Evolutionary conservation across 2,888 invertebrate species (phyloP).

Genomic region (Ellobium chinense): DNA sequence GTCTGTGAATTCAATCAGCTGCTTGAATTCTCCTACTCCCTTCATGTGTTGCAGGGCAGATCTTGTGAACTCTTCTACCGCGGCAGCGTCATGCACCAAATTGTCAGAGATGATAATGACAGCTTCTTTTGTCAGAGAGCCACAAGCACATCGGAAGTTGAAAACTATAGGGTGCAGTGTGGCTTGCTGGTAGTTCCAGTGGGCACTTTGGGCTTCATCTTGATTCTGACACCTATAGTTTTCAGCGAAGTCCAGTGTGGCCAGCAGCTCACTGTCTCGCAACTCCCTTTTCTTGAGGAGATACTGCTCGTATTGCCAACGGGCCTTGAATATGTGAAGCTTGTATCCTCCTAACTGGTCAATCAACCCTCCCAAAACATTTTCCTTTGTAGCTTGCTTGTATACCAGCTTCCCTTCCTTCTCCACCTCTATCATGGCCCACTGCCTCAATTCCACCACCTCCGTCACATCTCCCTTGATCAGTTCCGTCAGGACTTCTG

Average conservation of each 20-base stretch:
- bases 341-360: too few species aligned
- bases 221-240: slow-evolving; percentile 9
- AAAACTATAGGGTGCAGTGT: slow-evolving; percentile 6
- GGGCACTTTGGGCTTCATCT: slow-evolving; percentile 21
- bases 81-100: too few species aligned
- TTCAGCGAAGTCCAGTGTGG: slow-evolving; percentile 12
- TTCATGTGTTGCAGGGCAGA: too few species aligned
- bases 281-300: background rate
- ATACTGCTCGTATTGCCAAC: slow-evolving; percentile 25
- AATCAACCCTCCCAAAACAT: too few species aligned
- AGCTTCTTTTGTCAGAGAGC: background rate
- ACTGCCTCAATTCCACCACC: background rate
- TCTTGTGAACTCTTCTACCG: too few species aligned
- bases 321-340: background rate
- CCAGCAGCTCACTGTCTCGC: background rate
- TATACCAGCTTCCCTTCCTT: background rate
- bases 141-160: background rate
- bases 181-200: slow-evolving; percentile 22
- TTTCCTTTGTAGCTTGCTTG: too few species aligned
- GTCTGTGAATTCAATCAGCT: too few species aligned
- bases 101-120: slow-evolving; percentile 1
- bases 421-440: background rate
- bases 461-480: background rate
- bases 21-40: too few species aligned
- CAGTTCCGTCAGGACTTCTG: background rate